Evolutionary conservation across 2,113 vertebrate genomes (phyloP), one percentile per base, ranked within the genome.

Genomic region (Plestiodon gilberti): DNA sequence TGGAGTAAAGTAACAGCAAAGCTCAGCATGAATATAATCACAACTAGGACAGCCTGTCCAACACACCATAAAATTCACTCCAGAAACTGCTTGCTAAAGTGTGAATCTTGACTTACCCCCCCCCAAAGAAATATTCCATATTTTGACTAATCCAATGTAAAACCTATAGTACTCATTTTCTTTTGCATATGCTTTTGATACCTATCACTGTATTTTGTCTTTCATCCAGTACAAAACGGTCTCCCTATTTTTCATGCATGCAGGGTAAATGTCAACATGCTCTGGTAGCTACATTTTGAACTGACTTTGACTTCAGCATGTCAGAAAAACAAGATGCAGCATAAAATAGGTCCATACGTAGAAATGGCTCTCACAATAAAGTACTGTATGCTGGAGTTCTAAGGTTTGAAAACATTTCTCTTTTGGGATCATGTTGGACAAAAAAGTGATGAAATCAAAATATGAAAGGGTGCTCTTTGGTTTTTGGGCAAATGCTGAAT

Each of bases 171-270:
- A 18, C 20, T 57, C 22, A 11, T 52, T 0, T 78, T 13, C 30
- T 13, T 69, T 25, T 67, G 30, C 25, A 67, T 67, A 69, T n/a
- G n/a, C n/a, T n/a, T 48, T 73, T 38, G 20, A 22, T 6, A 40
- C 40, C 4, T 18, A 40, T 73, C 38, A 28, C 40, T 13, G 9
- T 77, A 20, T 57, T 77, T 77, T 77, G 30, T 77, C n/a, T 33
- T 30, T 77, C 52, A 77, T n/a, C 18, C 30, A 57, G 75, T 7
- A 57, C 75, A n/a, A 57, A 57, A 4, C 48, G n/a, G 28, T n/a
- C 18, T 0, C 38, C 80, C 88, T 89, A 79, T 87, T 87, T 52
- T 86, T 86, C 48, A 89, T 88, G 73, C 70, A 65, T 81, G 33
- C 28, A 88, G 30, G 59, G 4, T 4, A 83, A 71, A 82, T 82